phyloP scores from a whole-genome alignment of 2,888 invertebrate genomes.

The Lingula anatina region DNA sequence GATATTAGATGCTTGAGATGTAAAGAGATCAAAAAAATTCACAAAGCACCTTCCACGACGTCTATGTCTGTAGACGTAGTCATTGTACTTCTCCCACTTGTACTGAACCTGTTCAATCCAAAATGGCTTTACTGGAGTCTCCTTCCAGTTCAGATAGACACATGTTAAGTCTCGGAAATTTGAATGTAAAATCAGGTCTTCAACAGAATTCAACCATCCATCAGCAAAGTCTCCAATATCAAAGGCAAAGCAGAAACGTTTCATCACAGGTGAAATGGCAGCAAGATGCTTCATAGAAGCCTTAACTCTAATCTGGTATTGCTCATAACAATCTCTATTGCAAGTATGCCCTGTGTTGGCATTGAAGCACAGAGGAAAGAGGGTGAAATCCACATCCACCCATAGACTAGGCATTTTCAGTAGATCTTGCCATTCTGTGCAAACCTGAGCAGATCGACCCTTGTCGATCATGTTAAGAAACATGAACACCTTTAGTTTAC shows the following conservation, averaged over 20 bases:
- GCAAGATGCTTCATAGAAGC: constrained; percentile 32
- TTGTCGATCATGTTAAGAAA: constrained; percentile 36
- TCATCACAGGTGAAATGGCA: constrained; percentile 27
- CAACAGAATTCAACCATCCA: constrained; percentile 33
- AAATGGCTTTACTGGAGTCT: constrained; percentile 41
- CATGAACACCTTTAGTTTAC: constrained; percentile 41
- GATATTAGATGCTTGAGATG: constrained; percentile 31
- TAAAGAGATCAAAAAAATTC: constrained; percentile 40
- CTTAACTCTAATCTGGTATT: constrained; percentile 34
- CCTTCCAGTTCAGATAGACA: constrained; percentile 46
- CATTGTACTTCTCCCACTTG: constrained; percentile 25
- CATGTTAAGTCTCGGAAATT: constrained; percentile 28
- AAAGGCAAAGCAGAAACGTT: constrained; percentile 43
- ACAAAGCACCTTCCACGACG: constrained; percentile 38
- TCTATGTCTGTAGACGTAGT: constrained; percentile 34
- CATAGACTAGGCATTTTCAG: constrained; percentile 36
- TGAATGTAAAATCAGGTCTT: constrained; percentile 23
- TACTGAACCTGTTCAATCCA: constrained; percentile 26
- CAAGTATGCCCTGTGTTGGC: constrained; percentile 21
- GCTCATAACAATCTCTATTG: constrained; percentile 26
- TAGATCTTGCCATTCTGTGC: constrained; percentile 31
- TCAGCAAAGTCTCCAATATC: constrained; percentile 44
- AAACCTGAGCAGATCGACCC: constrained; percentile 33
- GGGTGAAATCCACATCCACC: constrained; percentile 36
- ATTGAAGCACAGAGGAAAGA: constrained; percentile 36